These are phyloP conservation scores for Crenichthys baileyi DNA, from an alignment of 2,797 vertebrate species.

Conservation along the genomic window DNA sequence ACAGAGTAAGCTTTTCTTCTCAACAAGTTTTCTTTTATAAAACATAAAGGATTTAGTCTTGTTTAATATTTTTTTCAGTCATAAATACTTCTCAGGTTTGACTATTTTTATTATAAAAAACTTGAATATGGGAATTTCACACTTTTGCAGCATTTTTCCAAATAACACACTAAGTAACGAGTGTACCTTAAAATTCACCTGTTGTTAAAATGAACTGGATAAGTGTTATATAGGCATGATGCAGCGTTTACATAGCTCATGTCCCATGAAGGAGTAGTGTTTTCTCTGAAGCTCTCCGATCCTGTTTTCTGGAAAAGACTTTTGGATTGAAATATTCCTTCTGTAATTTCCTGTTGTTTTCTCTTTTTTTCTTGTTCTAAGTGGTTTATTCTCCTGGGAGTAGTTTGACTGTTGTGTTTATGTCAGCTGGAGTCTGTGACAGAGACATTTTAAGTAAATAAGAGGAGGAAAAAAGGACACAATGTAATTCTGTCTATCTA, in stretches of 20 bases:
- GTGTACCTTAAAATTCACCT: background rate
- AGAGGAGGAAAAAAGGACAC: background rate
- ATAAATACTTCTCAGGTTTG: background rate
- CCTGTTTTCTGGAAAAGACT: conserved; percentile 45
- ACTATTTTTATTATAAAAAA: background rate
- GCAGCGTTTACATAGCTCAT: background rate
- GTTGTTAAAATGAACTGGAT: background rate
- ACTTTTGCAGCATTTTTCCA: background rate
- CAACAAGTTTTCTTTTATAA: background rate
- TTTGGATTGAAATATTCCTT: conserved; percentile 58
- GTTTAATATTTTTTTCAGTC: background rate
- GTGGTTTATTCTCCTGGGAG: conserved; percentile 63
- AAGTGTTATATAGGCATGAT: background rate
- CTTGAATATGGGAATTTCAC: background rate
- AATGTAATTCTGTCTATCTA: conserved; percentile 8
- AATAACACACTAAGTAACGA: background rate
- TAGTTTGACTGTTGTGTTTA: conserved; percentile 63
- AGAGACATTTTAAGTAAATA: conserved; percentile 42
- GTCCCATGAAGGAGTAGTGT: conserved; percentile 11
- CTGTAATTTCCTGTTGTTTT: conserved; percentile 71
- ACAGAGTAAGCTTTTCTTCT: conserved; percentile 84
- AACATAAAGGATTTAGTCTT: background rate
- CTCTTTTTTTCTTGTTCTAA: conserved; percentile 41
- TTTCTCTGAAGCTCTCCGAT: conserved; percentile 29
- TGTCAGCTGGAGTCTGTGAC: conserved; percentile 50